phyloP scores from a whole-genome alignment of 2,797 vertebrate genomes.

The Galagoides demidoff region DNA sequence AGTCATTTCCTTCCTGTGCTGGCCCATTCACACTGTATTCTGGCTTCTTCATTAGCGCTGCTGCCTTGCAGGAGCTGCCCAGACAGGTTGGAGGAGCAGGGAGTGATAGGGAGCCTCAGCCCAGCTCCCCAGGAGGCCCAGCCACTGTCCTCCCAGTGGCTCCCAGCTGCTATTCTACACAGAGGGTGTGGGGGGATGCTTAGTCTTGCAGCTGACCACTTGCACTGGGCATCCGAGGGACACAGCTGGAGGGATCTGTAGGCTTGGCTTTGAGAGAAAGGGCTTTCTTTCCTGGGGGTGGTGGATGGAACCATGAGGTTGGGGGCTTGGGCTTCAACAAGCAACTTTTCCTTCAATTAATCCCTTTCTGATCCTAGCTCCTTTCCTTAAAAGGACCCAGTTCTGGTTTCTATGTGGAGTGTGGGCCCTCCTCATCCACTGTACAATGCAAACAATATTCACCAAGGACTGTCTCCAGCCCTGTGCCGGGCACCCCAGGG shows the following conservation, averaged over 20 bases:
- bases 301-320: not conserved
- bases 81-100: not conserved
- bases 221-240: not conserved
- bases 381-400: not conserved
- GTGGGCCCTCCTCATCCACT: not conserved
- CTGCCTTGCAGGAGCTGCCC: not conserved
- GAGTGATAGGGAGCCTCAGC: not conserved
- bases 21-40: not conserved
- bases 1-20: slow-evolving; percentile 68
- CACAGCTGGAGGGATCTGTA: too few species aligned
- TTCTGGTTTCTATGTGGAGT: not conserved
- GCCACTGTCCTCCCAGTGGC: not conserved
- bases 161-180: not conserved
- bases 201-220: not conserved
- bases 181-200: not conserved
- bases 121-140: not conserved
- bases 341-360: not conserved
- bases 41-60: not conserved
- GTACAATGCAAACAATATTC: not conserved
- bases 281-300: too few species aligned
- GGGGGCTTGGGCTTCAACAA: not conserved
- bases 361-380: not conserved
- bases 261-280: not conserved
- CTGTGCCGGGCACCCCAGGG: not conserved
- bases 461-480: not conserved